Conservation (phyloP, 2,797 vertebrate species). For the Pterois miles region DNA sequence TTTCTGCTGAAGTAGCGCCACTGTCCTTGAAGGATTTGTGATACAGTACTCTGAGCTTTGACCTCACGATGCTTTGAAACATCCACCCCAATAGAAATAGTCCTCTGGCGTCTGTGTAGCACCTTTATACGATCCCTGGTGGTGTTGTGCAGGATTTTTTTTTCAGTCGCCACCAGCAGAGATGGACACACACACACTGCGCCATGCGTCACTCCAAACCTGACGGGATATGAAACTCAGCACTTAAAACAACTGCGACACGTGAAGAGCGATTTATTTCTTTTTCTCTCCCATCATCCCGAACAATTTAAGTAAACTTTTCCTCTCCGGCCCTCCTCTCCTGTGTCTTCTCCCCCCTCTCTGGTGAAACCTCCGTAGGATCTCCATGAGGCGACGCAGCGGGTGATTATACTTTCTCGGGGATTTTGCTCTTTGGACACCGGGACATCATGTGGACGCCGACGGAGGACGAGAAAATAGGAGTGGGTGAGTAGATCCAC, state of each 20-base stretch:
- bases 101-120: not conserved
- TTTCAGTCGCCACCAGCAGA: not conserved
- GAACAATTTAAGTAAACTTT: conserved; percentile 45
- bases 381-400: conserved; percentile 64
- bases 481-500: conserved; percentile 89
- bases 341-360: not conserved
- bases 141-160: not conserved
- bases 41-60: too few relatives aligned
- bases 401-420: conserved; percentile 38
- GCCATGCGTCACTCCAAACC: conserved; percentile 35
- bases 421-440: conserved; percentile 38
- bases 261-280: not conserved
- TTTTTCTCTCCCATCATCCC: not conserved
- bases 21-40: too few relatives aligned
- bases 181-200: conserved; percentile 36
- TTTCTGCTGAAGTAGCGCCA: too few relatives aligned
- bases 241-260: not conserved
- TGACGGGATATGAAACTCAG: conserved; percentile 2
- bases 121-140: not conserved
- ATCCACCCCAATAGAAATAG: not conserved
- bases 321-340: not conserved
- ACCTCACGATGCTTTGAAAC: not conserved
- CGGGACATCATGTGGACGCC: conserved; percentile 90
- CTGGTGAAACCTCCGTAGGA: conserved; percentile 25
- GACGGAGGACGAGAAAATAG: conserved; percentile 94